Evolutionary conservation across 2,113 vertebrate species (phyloP), one percentile per base, ranked within the genome.

Genomic region (Lipophrys pholis): DNA sequence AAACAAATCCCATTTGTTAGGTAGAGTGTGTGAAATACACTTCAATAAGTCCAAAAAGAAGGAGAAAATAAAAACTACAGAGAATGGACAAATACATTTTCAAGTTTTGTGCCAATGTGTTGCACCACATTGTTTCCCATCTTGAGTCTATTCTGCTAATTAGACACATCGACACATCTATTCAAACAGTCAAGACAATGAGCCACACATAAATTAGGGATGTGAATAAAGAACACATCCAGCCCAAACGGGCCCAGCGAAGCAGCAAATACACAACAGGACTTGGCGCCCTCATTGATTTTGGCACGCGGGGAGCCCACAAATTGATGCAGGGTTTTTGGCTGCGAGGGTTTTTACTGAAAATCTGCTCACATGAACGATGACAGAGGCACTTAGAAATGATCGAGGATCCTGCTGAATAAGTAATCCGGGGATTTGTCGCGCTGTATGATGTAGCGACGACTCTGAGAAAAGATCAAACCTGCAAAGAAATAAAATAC

Each of bases 161-260:
- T 54, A 59, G 60, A n/a, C 39, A 38, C 38, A 60, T 11, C 16
- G 11, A 16, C 17, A 54, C 17, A 78, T 65, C 30, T 69, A 73
- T 82, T 69, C 30, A 64, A 62, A 15, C 36, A n/a, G 55, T n/a
- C 53, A 67, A 67, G 46, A 56, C 60, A 58, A 16, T 66, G 64
- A 60, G 53, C 69, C 59, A 43, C 41, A 11, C 6, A 52, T 69
- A 46, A 42, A 70, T 71, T 52, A 65, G 16, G 30, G 12, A 59
- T 39, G 63, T 54, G 12, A 38, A 45, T 45, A 41, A 43, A 51
- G 40, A 49, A 64, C 30, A 35, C 53, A 53, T 11, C 35, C 9
- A 2, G 66, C 16, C 36, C 21, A 36, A 70, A 12, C 12, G 21
- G 43, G 42, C 21, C 9, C 35, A 39, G 35, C 30, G 7, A 61